Conservation (phyloP, 1,140 invertebrate species). For the Bombus cullumanus region DNA sequence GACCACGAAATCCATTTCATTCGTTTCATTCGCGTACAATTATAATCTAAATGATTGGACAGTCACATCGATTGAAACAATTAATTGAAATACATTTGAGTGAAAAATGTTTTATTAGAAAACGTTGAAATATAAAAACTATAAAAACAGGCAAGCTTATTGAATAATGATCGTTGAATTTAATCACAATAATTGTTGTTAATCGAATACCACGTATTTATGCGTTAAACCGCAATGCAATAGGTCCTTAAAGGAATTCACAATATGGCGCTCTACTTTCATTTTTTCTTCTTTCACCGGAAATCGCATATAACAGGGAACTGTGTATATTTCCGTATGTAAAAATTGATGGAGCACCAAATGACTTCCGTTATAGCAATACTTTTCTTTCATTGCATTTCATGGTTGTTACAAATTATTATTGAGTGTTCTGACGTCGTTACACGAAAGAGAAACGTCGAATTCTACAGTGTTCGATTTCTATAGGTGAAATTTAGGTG, state of each 20-base stretch:
- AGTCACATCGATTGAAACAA: not conserved
- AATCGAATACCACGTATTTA: not conserved
- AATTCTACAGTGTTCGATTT: not conserved
- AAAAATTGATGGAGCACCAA: not conserved
- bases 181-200: not conserved
- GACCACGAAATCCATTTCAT: not conserved
- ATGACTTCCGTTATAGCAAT: not conserved
- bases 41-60: not conserved
- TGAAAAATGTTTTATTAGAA: slow-evolving; percentile 54
- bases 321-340: not conserved
- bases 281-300: not conserved
- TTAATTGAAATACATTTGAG: not conserved
- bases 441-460: too few relatives aligned
- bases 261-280: not conserved
- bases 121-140: slow-evolving; percentile 34
- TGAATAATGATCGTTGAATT: not conserved
- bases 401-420: not conserved
- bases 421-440: not conserved
- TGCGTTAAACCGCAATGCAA: not conserved
- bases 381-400: not conserved
- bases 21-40: not conserved
- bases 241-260: not conserved
- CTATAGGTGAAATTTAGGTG: not conserved
- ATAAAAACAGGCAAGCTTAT: slow-evolving; percentile 23
- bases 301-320: not conserved